A percentile compares a stretch with the other conserved stretches of the same genome.
Conservation (phyloP, 2,797 vertebrate genomes). For the Xenops minutus region DNA sequence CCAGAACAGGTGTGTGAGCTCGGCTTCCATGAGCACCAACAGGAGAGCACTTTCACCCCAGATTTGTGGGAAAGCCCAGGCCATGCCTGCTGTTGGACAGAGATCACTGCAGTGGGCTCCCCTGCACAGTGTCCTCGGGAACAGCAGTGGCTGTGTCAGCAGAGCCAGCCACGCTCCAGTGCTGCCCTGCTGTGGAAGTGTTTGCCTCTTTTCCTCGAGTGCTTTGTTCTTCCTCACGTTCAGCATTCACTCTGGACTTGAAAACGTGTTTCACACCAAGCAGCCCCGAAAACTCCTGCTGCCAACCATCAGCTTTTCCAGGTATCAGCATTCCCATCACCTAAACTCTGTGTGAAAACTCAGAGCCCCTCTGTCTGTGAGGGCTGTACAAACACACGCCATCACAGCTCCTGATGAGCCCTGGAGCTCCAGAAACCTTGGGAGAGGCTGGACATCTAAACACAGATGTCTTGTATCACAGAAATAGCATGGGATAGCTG, state of each 20-base stretch:
- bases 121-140: neutral
- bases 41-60: accelerated
- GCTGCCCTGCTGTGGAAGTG: neutral
- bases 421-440: neutral
- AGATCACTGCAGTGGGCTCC: neutral
- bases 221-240: neutral
- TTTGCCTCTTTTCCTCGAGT: neutral
- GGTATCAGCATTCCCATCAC: neutral
- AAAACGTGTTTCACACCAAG: neutral
- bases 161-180: accelerated
- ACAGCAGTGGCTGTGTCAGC: neutral
- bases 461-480: neutral
- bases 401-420: neutral
- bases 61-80: neutral
- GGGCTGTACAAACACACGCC: neutral
- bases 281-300: neutral
- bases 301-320: neutral
- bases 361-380: neutral
- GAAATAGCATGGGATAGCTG: neutral
- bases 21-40: neutral
- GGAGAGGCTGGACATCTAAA: neutral
- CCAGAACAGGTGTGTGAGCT: neutral
- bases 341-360: neutral
- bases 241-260: neutral
- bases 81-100: neutral